Evolutionary conservation across 2,113 vertebrate species (phyloP).

Genomic region (Corythornis madagascariensis): DNA sequence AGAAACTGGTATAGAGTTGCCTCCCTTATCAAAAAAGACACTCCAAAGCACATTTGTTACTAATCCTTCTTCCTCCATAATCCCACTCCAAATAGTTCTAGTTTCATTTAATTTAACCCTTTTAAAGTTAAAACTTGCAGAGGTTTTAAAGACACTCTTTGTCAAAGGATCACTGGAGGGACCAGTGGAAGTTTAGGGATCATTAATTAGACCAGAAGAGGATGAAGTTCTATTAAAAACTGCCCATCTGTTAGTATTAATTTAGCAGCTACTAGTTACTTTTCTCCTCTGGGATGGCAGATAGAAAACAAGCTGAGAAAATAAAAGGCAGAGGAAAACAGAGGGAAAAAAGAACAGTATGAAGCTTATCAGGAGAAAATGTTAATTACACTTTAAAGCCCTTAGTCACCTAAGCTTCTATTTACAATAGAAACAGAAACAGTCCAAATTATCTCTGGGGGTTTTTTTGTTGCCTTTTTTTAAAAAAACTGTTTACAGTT

Average conservation of each 20-base stretch:
- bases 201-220: background rate
- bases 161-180: background rate
- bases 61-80: background rate
- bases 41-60: background rate
- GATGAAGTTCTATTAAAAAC: background rate
- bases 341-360: background rate
- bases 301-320: conserved; percentile 23
- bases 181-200: background rate
- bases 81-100: background rate
- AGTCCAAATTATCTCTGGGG: background rate
- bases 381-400: conserved; percentile 31
- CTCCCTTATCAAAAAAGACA: background rate
- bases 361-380: conserved; percentile 23
- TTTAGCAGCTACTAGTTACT: conserved; percentile 21
- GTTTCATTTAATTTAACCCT: background rate
- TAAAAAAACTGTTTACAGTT: background rate
- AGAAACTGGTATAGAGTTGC: background rate
- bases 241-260: background rate
- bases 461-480: background rate
- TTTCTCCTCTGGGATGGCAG: conserved; percentile 3
- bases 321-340: background rate
- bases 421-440: background rate
- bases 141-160: background rate
- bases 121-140: background rate
- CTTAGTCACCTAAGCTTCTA: background rate